These are phyloP conservation scores for Neosalanx taihuensis DNA, from an alignment of 2,797 vertebrate species.

Conservation along the genomic window DNA sequence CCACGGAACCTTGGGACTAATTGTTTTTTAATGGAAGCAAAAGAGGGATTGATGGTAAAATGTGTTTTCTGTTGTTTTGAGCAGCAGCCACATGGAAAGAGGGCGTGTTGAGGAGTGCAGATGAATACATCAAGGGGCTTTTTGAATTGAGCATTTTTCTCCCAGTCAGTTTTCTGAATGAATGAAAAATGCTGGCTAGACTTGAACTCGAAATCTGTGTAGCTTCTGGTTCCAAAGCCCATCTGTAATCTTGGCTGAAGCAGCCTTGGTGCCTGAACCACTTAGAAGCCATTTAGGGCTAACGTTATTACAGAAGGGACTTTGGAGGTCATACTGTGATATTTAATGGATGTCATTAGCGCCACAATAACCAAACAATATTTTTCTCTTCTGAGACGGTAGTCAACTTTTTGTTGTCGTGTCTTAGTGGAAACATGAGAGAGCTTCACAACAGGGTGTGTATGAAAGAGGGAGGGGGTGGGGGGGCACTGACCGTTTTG, in stretches of 20 bases:
- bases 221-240: constrained; percentile 42
- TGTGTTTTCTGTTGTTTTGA: constrained; percentile 23
- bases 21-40: constrained; percentile 18
- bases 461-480: not conserved
- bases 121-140: constrained; percentile 6
- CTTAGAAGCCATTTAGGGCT: constrained; percentile 24
- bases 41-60: constrained; percentile 5
- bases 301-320: constrained; percentile 20
- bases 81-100: constrained; percentile 22
- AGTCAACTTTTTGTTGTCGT: not conserved
- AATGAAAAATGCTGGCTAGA: constrained; percentile 23
- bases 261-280: constrained; percentile 32
- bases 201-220: constrained; percentile 32
- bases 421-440: not conserved
- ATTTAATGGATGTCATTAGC: constrained; percentile 17
- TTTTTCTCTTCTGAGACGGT: not conserved
- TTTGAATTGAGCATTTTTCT: constrained; percentile 23
- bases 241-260: constrained; percentile 44
- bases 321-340: constrained; percentile 22
- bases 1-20: constrained; percentile 14
- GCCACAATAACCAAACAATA: constrained; percentile 11
- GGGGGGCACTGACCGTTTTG: constrained; percentile 84
- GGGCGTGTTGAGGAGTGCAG: constrained; percentile 9
- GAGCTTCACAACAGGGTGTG: not conserved
- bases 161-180: constrained; percentile 13